A percentile compares a stretch with the other conserved stretches of the same genome.
These are phyloP conservation scores for Argyrosomus regius DNA, from an alignment of 2,797 vertebrate genomes.

Conservation along the genomic window DNA sequence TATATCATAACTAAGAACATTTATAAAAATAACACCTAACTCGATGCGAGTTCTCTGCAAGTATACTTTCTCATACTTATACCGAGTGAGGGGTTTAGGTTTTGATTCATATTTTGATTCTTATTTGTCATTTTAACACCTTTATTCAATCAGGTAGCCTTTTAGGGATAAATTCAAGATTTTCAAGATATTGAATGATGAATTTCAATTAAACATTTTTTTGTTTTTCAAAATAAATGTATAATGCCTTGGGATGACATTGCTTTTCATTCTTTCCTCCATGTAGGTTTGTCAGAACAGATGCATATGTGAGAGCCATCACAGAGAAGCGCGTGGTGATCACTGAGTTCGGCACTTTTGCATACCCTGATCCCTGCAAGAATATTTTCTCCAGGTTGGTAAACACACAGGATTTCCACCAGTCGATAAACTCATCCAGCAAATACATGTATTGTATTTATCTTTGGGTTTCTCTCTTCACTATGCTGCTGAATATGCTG, in stretches of 20 bases:
- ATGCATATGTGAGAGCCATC: conserved; percentile 94
- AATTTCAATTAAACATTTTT: background rate
- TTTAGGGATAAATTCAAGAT: background rate
- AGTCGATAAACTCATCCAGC: too few species aligned
- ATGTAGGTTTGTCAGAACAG: conserved; percentile 91
- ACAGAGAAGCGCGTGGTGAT: conserved; percentile 97
- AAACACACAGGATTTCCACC: background rate
- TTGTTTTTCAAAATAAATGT: background rate
- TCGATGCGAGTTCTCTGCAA: background rate
- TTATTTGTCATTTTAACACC: background rate
- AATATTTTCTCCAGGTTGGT: conserved; percentile 98
- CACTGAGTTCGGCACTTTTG: conserved; percentile 96
- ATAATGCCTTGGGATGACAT: background rate
- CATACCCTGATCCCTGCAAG: conserved; percentile 97
- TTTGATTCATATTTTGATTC: background rate
- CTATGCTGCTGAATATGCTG: background rate
- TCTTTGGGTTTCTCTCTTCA: too few species aligned
- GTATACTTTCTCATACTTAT: background rate
- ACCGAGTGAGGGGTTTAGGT: background rate
- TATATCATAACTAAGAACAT: background rate
- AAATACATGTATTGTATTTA: too few species aligned
- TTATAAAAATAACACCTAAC: background rate
- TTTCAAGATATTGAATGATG: background rate
- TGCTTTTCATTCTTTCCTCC: background rate
- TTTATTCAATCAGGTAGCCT: background rate